A percentile compares a stretch with the other conserved stretches of the same genome.
Conservation (phyloP, 2,888 invertebrate species). For the Periphyllus acericola region DNA sequence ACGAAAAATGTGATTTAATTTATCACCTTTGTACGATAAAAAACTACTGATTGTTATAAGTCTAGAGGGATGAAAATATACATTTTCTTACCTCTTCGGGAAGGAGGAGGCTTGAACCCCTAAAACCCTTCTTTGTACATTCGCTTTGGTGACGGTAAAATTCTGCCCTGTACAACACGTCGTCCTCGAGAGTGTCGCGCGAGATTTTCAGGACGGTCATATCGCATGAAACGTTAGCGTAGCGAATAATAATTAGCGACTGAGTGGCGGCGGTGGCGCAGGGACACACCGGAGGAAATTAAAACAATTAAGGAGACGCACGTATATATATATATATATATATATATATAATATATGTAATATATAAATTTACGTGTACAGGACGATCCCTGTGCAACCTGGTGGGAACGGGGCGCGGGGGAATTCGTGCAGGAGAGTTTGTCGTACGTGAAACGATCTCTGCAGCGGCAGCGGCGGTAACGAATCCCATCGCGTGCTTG, state of each 20-base stretch:
- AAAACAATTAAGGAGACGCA: constrained; percentile 43
- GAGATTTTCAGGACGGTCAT: background rate
- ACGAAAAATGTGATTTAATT: too few species aligned
- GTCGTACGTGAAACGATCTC: constrained; percentile 31
- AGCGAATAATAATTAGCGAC: constrained; percentile 28
- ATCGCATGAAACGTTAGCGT: background rate
- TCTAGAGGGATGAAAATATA: too few species aligned
- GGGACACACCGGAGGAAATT: background rate
- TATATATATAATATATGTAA: too few species aligned
- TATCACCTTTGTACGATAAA: too few species aligned
- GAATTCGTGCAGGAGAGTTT: background rate
- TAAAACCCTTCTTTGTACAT: too few species aligned
- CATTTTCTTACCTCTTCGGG: too few species aligned
- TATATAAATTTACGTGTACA: background rate
- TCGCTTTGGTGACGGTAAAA: background rate
- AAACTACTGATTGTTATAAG: too few species aligned
- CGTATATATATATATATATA: too few species aligned
- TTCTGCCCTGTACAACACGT: background rate
- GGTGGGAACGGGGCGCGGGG: background rate
- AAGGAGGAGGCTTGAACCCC: too few species aligned
- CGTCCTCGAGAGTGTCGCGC: background rate
- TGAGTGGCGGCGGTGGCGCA: background rate
- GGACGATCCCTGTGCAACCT: background rate
- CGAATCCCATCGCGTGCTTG: background rate
- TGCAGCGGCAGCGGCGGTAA: background rate